These are phyloP conservation scores for Amphibalanus amphitrite DNA, from an alignment of 1,140 invertebrate species.

Conservation along the genomic window DNA sequence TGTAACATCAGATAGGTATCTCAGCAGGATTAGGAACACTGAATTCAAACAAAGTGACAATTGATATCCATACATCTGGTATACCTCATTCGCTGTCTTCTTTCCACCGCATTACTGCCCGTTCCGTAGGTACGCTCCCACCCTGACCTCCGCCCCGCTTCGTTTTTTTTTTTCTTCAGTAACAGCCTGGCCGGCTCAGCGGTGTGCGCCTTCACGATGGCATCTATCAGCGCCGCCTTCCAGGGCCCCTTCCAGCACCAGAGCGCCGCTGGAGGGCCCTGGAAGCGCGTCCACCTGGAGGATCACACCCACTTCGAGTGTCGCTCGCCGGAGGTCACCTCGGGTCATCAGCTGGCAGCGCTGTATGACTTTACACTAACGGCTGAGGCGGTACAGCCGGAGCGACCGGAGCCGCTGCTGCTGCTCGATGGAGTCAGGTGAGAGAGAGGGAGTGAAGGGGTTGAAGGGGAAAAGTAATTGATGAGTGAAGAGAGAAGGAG, in stretches of 20 bases:
- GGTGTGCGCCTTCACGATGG: conserved; percentile 77
- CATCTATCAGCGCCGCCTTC: conserved; percentile 63
- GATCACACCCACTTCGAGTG: conserved; percentile 42
- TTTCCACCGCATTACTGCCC: too few species aligned
- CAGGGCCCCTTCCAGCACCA: conserved; percentile 74
- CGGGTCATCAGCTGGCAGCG: conserved; percentile 15
- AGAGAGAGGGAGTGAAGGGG: conserved; percentile 7
- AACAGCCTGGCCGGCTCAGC: conserved; percentile 85
- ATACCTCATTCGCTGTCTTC: too few species aligned
- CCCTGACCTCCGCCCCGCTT: too few species aligned
- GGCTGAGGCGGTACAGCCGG: conserved; percentile 63
- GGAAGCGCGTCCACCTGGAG: conserved; percentile 42
- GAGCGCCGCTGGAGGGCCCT: conserved; percentile 49
- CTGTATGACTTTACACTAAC: conserved; percentile 55
- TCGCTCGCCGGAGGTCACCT: conserved; percentile 12
- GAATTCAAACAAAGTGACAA: too few species aligned
- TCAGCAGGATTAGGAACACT: too few species aligned
- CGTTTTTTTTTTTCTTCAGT: conserved; percentile 29
- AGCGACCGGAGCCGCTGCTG: conserved; percentile 46
- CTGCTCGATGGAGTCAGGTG: conserved; percentile 45
- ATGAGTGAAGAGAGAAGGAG: too few species aligned
- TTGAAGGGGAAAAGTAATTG: neutral
- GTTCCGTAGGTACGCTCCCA: too few species aligned
- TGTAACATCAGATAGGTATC: too few species aligned
- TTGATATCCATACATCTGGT: too few species aligned